phyloP scores from a whole-genome alignment of 1,140 invertebrate genomes.

The Orussus abietinus region DNA sequence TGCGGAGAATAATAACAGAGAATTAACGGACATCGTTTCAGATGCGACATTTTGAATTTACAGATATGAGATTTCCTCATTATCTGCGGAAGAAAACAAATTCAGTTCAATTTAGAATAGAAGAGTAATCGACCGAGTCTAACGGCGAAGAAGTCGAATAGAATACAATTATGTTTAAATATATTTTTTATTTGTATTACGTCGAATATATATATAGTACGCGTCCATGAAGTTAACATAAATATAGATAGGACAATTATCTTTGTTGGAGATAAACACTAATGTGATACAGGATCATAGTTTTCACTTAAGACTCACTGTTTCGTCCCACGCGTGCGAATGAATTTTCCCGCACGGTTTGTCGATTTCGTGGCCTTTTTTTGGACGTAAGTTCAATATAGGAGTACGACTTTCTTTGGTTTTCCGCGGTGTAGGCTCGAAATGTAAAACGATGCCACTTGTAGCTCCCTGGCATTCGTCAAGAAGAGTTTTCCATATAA shows the following conservation, averaged over 20 bases:
- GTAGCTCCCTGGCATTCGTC: no score
- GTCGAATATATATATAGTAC: slow-evolving; percentile 20
- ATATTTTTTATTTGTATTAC: slow-evolving; percentile 30
- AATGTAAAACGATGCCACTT: no score
- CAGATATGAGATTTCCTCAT: background rate
- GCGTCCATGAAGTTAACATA: slow-evolving; percentile 17
- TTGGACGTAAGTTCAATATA: slow-evolving; percentile 1
- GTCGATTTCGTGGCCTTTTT: background rate
- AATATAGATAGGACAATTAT: slow-evolving; percentile 19
- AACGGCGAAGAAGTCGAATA: no score
- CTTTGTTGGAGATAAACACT: slow-evolving; percentile 10
- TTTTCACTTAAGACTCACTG: slow-evolving; percentile 6
- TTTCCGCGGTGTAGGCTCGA: no score
- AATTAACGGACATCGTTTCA: background rate
- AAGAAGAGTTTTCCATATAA: no score
- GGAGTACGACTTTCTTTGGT: no score
- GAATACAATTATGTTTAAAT: slow-evolving; percentile 23
- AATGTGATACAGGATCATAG: slow-evolving; percentile 16
- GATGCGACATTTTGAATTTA: background rate
- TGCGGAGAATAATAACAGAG: background rate
- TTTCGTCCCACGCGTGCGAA: no score
- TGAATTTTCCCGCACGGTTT: background rate
- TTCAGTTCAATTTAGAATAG: background rate
- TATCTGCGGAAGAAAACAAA: background rate
- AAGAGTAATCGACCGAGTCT: no score